Base-by-base conservation (phyloP, 2,113 vertebrate genomes). In the Guaruba guarouba region DNA sequence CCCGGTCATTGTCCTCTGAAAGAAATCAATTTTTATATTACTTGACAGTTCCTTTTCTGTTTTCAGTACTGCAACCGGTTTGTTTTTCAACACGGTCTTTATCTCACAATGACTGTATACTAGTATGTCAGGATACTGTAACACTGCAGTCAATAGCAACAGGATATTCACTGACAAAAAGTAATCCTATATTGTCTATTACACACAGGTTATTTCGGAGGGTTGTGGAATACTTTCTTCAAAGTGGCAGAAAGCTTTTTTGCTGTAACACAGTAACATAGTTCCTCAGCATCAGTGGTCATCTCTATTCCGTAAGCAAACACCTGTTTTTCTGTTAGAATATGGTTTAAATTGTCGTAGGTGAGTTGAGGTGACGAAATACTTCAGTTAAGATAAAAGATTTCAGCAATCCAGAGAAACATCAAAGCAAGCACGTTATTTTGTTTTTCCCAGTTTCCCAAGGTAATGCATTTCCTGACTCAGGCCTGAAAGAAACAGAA, bases 131-230 rank as follows among this genome's bases (percentile, higher is more conserved):
- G 88, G 95, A 83, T 94, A 88, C 68, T 88, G 62, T 96, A 78
- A 90, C 86, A 35, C 39, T 78, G 92, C 90, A 86, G 71, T 92
- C 95, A 96, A 90, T 70, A 96, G 92, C 88, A 93, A 86, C 86
- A 94, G 93, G 93, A 92, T 95, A 95, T 61, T 90, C 13, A 24
- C 39, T 75, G 95, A 85, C 94, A 96, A 48, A 93, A 93, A 78
- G 95, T 94, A 97, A 96, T 94, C 86, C 79, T 93, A 71, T 88
- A 94, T 70, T 95, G 80, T 70, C 93, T 82, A 78, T 94, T 95
- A 92, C 63, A 85, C 62, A 61, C 76, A 48, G 82, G 88, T 93
- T 93, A 88, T 94, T 94, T 92, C 48, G 46, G 85, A 94, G 64
- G 79, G 39, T n/a, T 90, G 61, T 43, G 64, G 92, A 93, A 86